Base-by-base conservation (phyloP, 2,113 vertebrate genomes). In the Xenopus laevis region DNA sequence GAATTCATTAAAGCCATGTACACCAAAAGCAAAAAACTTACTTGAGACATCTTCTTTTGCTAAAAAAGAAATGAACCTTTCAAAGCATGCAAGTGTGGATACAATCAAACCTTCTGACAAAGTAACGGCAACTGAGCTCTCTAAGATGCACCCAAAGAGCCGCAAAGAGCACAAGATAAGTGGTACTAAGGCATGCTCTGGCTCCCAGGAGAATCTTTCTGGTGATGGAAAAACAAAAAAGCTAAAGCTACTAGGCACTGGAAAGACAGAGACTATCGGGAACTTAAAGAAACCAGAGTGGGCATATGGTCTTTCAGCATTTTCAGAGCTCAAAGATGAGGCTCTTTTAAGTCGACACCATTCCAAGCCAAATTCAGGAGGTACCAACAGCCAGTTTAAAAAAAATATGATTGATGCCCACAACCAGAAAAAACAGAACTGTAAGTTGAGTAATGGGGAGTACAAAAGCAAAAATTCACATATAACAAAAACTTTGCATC, bases 181-280 rank as follows among this genome's bases (percentile, higher is more conserved):
- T 23, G 83, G 81, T 68, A 78, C 87, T 68, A 90, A 86, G 60
- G 80, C 85, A 63, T 89, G 84, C 72, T 83, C 87, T 0, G 85
- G 89, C 18, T 92, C 94, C 71, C 85, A 90, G 13, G 95, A 97
- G 81, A 96, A 93, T 79, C 76, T 90, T 16, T 87, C 87, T 9
- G 81, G 88, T 13, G 90, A 92, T 0, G 86, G 88, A 1, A 92
- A 91, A 68, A 89, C 92, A 81, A 95, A 92, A 79, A 97, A 92
- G 79, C 81, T 86, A 53, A 86, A 89, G 10, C 13, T 57, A 0
- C 62, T 57, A 0, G 86, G 82, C 20, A 85, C 87, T 0, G 83
- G 64, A 13, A 94, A 90, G 79, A 86, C 79, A 0, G 87, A 91
- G 60, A 81, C 86, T 17, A 0, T 71, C 0, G 60, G 83, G 0